A percentile compares a stretch with the other conserved stretches of the same genome.
phyloP scores from a whole-genome alignment of 2,113 vertebrate genomes.

The Pogonocichla stellata region DNA sequence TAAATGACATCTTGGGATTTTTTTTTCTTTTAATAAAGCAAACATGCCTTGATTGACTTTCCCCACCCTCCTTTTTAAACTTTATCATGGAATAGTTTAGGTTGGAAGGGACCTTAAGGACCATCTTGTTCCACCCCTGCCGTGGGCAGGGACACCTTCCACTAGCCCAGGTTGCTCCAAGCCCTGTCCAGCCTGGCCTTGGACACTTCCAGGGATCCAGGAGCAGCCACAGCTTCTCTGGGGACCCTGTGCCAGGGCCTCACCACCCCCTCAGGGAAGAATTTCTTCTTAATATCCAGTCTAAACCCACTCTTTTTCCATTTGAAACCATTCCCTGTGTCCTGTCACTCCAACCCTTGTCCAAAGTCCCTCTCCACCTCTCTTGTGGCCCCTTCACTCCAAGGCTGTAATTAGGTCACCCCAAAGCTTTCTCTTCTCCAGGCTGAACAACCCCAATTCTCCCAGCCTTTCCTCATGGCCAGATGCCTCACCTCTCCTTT shows the following conservation, averaged over 20 bases:
- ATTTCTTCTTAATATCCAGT: fast-evolving
- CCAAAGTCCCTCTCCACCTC: background rate
- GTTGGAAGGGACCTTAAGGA: background rate
- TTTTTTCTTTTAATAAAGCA: background rate
- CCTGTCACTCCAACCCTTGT: too few relatives aligned
- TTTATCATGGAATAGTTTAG: background rate
- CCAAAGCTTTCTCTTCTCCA: background rate
- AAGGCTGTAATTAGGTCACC: background rate
- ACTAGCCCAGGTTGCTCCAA: fast-evolving
- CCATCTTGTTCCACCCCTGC: fast-evolving
- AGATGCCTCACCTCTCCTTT: background rate
- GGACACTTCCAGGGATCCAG: background rate
- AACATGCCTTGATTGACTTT: background rate
- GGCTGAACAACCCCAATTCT: background rate
- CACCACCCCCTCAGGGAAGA: fast-evolving
- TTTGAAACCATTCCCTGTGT: background rate
- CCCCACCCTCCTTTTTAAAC: fast-evolving
- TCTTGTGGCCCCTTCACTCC: background rate
- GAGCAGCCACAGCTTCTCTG: background rate
- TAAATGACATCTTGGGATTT: background rate
- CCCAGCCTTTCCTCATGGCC: background rate
- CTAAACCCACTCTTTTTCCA: background rate
- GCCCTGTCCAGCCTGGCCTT: fast-evolving
- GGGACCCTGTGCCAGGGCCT: background rate
- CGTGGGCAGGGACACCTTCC: background rate